Evolutionary conservation across 2,888 invertebrate species (phyloP).

Genomic region (Drosophila conformis): DNA sequence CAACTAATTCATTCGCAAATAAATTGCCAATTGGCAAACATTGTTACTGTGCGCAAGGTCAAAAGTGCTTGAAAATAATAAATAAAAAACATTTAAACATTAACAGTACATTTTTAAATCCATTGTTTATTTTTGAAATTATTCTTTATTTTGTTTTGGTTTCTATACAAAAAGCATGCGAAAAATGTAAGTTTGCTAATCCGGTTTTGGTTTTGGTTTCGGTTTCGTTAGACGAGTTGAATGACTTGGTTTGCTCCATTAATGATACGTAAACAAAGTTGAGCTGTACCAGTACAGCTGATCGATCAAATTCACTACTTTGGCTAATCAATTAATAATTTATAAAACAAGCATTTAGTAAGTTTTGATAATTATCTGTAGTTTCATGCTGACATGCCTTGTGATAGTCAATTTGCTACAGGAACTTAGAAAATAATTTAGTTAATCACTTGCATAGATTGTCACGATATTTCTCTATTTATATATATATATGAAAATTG

Average conservation of each 20-base stretch:
- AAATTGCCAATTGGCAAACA: conserved; percentile 22
- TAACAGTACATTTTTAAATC: background rate
- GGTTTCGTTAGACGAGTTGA: conserved; percentile 56
- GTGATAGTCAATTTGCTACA: background rate
- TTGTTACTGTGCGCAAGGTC: conserved; percentile 27
- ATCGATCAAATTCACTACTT: background rate
- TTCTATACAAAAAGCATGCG: conserved; percentile 18
- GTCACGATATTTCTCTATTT: conserved; percentile 14
- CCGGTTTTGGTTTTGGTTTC: conserved; percentile 35
- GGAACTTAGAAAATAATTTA: conserved; percentile 11
- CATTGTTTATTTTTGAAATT: background rate
- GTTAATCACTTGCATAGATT: conserved; percentile 3
- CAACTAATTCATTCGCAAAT: background rate
- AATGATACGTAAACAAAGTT: conserved; percentile 36
- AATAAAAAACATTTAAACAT: background rate
- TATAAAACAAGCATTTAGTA: background rate
- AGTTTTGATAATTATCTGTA: conserved; percentile 6
- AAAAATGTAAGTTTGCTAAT: conserved; percentile 15
- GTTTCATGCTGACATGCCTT: background rate
- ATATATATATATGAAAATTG: conserved; percentile 8
- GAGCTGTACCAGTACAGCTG: conserved; percentile 11
- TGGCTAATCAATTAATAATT: background rate
- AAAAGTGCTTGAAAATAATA: conserved; percentile 9
- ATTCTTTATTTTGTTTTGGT: background rate
- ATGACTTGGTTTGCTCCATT: conserved; percentile 54